Conservation (phyloP, 2,888 invertebrate genomes). For the Hermaeophaga mercurialis region DNA sequence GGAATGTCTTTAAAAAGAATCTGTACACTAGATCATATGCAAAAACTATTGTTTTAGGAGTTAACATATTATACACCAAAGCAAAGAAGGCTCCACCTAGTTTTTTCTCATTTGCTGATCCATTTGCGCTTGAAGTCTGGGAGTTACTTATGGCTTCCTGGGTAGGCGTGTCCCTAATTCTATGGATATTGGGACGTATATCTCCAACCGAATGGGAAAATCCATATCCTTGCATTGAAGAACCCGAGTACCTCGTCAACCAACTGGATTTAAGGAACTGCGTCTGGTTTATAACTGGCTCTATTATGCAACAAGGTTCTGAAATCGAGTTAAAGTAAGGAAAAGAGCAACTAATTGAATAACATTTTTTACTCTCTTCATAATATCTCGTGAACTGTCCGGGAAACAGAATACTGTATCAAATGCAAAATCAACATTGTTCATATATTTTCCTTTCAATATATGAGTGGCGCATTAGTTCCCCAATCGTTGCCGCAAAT, state of each 20-base stretch:
- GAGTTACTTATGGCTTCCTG: slow-evolving; percentile 69
- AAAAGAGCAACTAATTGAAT: background rate
- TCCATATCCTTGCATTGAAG: slow-evolving; percentile 66
- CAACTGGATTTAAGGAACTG: slow-evolving; percentile 66
- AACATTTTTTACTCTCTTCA: too few relatives aligned
- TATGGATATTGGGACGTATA: slow-evolving; percentile 66
- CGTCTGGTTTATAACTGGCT: slow-evolving; percentile 70
- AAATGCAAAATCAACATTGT: too few relatives aligned
- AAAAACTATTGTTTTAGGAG: too few relatives aligned
- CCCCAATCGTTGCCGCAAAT: too few relatives aligned
- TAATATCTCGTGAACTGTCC: too few relatives aligned
- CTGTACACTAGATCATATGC: too few relatives aligned
- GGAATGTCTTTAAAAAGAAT: too few relatives aligned
- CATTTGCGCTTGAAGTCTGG: slow-evolving; percentile 81
- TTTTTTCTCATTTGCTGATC: slow-evolving; percentile 74
- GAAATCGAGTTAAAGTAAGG: slow-evolving; percentile 50
- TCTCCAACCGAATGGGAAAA: slow-evolving; percentile 72
- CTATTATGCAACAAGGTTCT: slow-evolving; percentile 69
- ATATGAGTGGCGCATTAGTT: too few relatives aligned
- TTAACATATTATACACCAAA: slow-evolving; percentile 70
- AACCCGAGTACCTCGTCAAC: slow-evolving; percentile 66
- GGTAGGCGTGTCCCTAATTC: slow-evolving; percentile 66
- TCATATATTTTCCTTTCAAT: too few relatives aligned
- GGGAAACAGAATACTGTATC: too few relatives aligned
- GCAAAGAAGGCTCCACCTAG: slow-evolving; percentile 69